Evolutionary conservation across 1,140 invertebrate species (phyloP).

Genomic region (Whitmania pigra): DNA sequence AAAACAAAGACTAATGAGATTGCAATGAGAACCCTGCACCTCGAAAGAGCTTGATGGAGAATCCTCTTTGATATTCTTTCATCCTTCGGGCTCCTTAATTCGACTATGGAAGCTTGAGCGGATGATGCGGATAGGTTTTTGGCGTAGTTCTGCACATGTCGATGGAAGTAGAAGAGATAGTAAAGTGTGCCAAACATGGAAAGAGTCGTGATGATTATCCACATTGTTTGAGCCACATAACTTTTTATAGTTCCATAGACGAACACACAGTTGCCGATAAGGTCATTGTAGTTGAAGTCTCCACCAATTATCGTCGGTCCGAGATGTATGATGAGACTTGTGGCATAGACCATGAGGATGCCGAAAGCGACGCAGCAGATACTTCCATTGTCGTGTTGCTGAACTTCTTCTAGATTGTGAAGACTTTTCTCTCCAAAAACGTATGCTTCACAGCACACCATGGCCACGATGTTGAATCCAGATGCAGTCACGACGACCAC

Average conservation of each 20-base stretch:
- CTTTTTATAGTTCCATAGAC: slow-evolving; percentile 36
- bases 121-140: slow-evolving; percentile 37
- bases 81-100: slow-evolving; percentile 22
- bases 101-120: slow-evolving; percentile 36
- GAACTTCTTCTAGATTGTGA: not conserved
- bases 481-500: slow-evolving; percentile 38
- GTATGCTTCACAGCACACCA: slow-evolving; percentile 41
- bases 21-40: slow-evolving; percentile 37
- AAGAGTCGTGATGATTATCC: slow-evolving; percentile 38
- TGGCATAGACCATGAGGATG: slow-evolving; percentile 38
- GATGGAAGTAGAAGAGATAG: slow-evolving; percentile 37
- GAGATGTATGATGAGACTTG: slow-evolving; percentile 39
- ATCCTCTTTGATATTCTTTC: slow-evolving; percentile 17
- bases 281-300: slow-evolving; percentile 37
- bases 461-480: slow-evolving; percentile 40
- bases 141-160: slow-evolving; percentile 37
- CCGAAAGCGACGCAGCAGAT: slow-evolving; percentile 40
- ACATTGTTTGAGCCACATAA: slow-evolving; percentile 41
- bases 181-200: slow-evolving; percentile 33
- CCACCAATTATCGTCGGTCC: slow-evolving; percentile 42
- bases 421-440: slow-evolving; percentile 37
- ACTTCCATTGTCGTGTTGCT: slow-evolving; percentile 36
- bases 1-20: slow-evolving; percentile 34
- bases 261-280: slow-evolving; percentile 40
- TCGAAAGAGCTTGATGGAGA: slow-evolving; percentile 33